A percentile compares a stretch with the other conserved stretches of the same genome.
These are phyloP conservation scores for Coenobita brevimanus DNA, from an alignment of 1,140 invertebrate genomes.

Conservation along the genomic window DNA sequence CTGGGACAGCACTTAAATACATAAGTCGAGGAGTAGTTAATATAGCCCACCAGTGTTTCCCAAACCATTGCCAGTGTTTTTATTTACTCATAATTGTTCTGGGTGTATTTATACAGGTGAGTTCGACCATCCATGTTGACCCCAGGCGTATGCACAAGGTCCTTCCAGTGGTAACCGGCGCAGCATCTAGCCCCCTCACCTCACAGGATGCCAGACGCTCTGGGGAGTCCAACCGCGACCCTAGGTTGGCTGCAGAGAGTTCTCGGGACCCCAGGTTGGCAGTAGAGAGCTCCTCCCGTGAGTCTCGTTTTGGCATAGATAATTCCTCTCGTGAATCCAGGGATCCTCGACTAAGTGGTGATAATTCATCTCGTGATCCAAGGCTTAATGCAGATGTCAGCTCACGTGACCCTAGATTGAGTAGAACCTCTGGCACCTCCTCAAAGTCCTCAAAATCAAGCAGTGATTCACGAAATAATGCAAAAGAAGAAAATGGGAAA, in stretches of 20 bases:
- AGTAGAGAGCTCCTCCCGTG: not conserved
- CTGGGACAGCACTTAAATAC: too few species aligned
- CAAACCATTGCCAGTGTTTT: not conserved
- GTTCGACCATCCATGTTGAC: conserved; percentile 52
- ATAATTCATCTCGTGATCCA: too few species aligned
- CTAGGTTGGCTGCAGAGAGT: conserved; percentile 13
- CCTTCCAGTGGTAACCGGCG: conserved; percentile 37
- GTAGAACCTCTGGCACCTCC: not conserved
- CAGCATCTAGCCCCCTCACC: not conserved
- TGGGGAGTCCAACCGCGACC: conserved; percentile 13
- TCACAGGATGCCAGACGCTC: not conserved
- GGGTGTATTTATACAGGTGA: conserved; percentile 22
- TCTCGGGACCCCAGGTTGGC: conserved; percentile 43
- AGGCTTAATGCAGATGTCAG: not conserved
- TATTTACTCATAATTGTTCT: not conserved
- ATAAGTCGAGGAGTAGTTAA: too few species aligned
- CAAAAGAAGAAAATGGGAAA: too few species aligned
- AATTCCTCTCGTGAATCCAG: conserved; percentile 3
- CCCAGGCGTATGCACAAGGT: conserved; percentile 53
- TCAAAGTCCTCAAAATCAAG: not conserved
- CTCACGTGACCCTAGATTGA: not conserved
- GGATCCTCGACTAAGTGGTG: conserved; percentile 27
- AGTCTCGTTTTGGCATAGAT: not conserved
- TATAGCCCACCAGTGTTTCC: too few species aligned
- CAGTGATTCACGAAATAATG: too few species aligned